Conservation (phyloP, 2,888 invertebrate genomes). For the Leucozona laternaria region DNA sequence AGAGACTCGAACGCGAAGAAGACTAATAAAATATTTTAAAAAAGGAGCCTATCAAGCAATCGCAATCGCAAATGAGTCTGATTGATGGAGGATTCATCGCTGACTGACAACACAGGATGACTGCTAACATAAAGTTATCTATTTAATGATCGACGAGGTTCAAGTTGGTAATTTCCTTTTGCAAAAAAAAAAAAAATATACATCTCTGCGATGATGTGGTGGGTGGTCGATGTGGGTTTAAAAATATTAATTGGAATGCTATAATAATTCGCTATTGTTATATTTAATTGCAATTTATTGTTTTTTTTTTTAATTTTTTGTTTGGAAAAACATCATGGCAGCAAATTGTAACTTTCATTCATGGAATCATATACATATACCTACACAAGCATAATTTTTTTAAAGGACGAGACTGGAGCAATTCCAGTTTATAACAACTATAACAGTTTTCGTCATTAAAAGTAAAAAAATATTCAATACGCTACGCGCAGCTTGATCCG, state of each 20-base stretch:
- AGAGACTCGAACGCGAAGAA: slow-evolving; percentile 1
- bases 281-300: not conserved
- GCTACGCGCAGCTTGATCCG: too few species aligned
- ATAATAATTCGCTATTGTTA: not conserved
- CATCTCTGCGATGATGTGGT: not conserved
- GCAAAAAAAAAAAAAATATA: not conserved
- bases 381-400: too few species aligned
- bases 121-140: slow-evolving; percentile 70
- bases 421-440: too few species aligned
- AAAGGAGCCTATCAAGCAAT: slow-evolving; percentile 52
- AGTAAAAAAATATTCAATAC: too few species aligned
- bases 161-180: not conserved
- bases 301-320: too few species aligned
- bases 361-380: too few species aligned
- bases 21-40: slow-evolving; percentile 68
- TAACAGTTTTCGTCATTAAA: too few species aligned
- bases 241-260: not conserved
- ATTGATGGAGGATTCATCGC: slow-evolving; percentile 65
- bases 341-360: not conserved
- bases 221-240: slow-evolving; percentile 4
- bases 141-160: slow-evolving; percentile 64
- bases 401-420: too few species aligned
- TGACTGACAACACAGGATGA: slow-evolving; percentile 59
- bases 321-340: too few species aligned
- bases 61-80: slow-evolving; percentile 65